Conservation (phyloP, 2,888 invertebrate species). For the Tinea semifulvella region DNA sequence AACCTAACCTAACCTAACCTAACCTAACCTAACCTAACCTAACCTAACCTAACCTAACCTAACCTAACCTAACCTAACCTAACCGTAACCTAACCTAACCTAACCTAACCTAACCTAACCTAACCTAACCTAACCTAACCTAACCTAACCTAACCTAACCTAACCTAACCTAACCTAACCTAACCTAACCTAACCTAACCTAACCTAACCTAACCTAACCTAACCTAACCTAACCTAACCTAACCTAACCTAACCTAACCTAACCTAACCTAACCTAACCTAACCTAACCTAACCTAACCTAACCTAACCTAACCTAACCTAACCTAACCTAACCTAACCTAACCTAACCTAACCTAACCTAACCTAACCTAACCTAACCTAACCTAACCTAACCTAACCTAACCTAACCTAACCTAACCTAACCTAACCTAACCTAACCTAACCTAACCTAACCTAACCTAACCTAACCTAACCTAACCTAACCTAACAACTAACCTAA, state of each 20-base stretch:
- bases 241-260: background rate
- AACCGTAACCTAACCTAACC: conserved; percentile 15
- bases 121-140: conserved; percentile 8
- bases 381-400: background rate
- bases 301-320: background rate
- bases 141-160: conserved; percentile 1
- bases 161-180: background rate
- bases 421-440: background rate
- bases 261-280: background rate
- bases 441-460: background rate
- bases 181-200: background rate
- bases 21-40: conserved; percentile 23
- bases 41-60: conserved; percentile 26
- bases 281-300: background rate
- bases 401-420: background rate
- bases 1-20: conserved; percentile 17
- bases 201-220: background rate
- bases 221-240: background rate
- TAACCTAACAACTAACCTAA: background rate
- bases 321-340: background rate
- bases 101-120: conserved; percentile 4
- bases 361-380: background rate
- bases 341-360: background rate
- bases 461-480: background rate
- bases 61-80: conserved; percentile 24